Base-by-base conservation (phyloP, 2,888 invertebrate genomes). In the Exocentrus adspersus region DNA sequence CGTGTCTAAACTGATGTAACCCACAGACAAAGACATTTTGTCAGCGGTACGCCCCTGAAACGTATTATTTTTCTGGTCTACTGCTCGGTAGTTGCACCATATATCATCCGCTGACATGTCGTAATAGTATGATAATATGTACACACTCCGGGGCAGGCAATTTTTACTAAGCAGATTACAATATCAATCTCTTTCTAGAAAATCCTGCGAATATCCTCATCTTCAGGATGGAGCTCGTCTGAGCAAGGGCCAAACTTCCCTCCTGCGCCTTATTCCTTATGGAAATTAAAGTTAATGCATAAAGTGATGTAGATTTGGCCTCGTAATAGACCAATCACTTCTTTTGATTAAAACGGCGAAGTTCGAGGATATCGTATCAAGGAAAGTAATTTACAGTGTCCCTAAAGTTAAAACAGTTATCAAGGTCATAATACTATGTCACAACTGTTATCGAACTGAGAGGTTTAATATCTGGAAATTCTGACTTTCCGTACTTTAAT, bases 81-180 rank as follows among this genome's bases (percentile, higher is more conserved):
- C 78, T 81, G 79, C 75, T 71, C 75, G 72, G 77, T 78, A 77
- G 76, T 78, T 77, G 77, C 75, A 75, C 78, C 80, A 81, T 83
- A 82, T 77, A 83, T 83, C 83, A 83, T 82, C 77, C 79, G 79
- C 73, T 83, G 83, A 83, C 83, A 79, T 79, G 79, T 81, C 82
- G 80, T 83, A 83, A 83, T 83, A 82, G 82, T 82, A 83, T 83
- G 82, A 83, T 83, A 83, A 83, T 83, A 80, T 82, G 82, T 83
- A 82, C 82, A 82, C 80, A 81, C 80, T 80, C 78, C 73, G 77
- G 79, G 79, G 78, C 78, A 76, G 80, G 80, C 82, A 82, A 82
- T 82, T 81, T 82, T 82, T 82, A 80, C 82, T 79, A 80, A 80
- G 81, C 82, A 82, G 82, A 83, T 83, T 83, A 82, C 82, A 79